A percentile compares a stretch with the other conserved stretches of the same genome.
phyloP scores from a whole-genome alignment of 2,888 invertebrate species.

The Hedychridium roseum region DNA sequence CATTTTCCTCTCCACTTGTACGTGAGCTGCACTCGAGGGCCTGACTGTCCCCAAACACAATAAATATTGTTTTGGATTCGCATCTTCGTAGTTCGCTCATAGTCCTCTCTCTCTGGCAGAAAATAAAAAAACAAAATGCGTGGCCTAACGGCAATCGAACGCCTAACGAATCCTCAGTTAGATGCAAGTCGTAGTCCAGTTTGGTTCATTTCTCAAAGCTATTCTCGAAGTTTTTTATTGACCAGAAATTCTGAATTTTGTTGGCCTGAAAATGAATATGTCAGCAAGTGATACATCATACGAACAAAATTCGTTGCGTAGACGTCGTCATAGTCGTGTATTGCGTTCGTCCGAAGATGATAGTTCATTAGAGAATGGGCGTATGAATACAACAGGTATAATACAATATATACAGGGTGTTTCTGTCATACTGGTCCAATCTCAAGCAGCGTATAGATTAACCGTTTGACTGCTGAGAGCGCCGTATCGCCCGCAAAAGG shows the following conservation, averaged over 20 bases:
- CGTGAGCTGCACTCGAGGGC: not conserved
- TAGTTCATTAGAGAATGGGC: slow-evolving; percentile 7
- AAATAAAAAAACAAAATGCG: slow-evolving; percentile 6
- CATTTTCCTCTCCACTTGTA: slow-evolving; percentile 9
- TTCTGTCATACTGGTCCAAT: no score
- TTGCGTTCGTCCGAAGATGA: slow-evolving; percentile 6
- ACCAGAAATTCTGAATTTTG: slow-evolving; percentile 7
- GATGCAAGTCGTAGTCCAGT: slow-evolving; percentile 5
- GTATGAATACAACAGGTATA: slow-evolving; percentile 4
- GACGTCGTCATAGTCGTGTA: slow-evolving; percentile 5
- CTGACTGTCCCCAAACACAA: slow-evolving; percentile 2
- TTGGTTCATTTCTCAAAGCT: slow-evolving; percentile 4
- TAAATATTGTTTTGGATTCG: slow-evolving; percentile 1
- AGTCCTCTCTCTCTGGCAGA: slow-evolving; percentile 1
- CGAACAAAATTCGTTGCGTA: slow-evolving; percentile 7
- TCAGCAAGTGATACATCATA: slow-evolving; percentile 6
- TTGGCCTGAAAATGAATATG: slow-evolving; percentile 6
- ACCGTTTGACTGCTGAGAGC: no score
- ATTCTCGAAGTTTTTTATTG: slow-evolving; percentile 5
- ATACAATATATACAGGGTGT: no score
- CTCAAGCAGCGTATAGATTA: no score
- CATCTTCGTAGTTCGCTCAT: not conserved
- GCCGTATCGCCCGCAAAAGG: no score
- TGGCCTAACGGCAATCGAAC: slow-evolving; percentile 3
- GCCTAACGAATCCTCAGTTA: slow-evolving; percentile 11